Base-by-base conservation (phyloP, 2,888 invertebrate genomes). In the Laothoe populi region DNA sequence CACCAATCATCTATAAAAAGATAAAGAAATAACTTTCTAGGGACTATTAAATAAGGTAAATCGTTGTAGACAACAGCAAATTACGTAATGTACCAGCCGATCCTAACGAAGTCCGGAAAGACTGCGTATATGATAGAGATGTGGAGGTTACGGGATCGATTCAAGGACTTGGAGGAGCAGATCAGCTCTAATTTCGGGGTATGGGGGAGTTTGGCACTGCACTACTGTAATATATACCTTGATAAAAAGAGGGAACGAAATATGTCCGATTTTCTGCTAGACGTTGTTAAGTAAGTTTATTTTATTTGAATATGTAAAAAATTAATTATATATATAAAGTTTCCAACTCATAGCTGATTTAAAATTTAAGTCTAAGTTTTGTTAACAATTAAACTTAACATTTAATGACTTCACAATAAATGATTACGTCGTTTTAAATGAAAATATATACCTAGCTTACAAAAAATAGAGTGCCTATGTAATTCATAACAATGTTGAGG, bases 211-310 rank as follows among this genome's bases (percentile, higher is more conserved):
- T 93, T 96, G 60, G 94, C 95, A 0, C 83, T 96, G 7, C 95
- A 96, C 75, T 96, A 95, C 75, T 95, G 95, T 35, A 95, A 95
- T 70, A 90, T 96, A 63, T 96, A 95, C 78, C 86, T 95, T 68
- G 94, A 93, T 70, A 95, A 96, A 93, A 94, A 94, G 69, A 95
- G 95, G 74, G 96, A 96, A 79, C 93, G 95, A 64, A 95, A 95
- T 71, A 93, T 97, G 69, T 95, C 96, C 57, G 96, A 96, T 66
- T 97, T 97, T 78, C 92, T 97, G 0, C 86, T 97, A 59, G 95
- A 95, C 59, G 96, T 97, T 40, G 96, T 97, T 57, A 96, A 96
- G 97, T 96, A 90, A 94, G 95, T 92, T 26, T 1, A 8, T 19
- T 2, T 10, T n/a, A 45, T 45, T 38, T 21, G 1, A 46, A 19